Percentiles rank a stretch among this genome's conserved stretches.
phyloP scores from a whole-genome alignment of 2,888 invertebrate species.

The Eumerus sabulonum region DNA sequence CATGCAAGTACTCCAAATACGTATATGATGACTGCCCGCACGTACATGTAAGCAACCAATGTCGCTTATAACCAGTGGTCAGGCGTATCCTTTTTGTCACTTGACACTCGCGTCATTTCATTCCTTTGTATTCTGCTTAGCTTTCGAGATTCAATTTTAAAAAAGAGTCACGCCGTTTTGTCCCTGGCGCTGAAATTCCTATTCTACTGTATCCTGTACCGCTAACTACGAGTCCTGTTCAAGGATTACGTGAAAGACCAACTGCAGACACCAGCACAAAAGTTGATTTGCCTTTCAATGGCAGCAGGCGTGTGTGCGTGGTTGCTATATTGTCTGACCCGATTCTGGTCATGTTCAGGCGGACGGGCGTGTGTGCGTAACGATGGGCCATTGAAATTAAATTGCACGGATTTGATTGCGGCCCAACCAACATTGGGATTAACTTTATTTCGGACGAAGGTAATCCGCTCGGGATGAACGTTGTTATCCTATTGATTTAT shows the following conservation, averaged over 20 bases:
- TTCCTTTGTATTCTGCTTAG: constrained; percentile 23
- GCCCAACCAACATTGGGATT: constrained; percentile 52
- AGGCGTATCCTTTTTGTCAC: constrained; percentile 23
- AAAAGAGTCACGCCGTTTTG: constrained; percentile 1
- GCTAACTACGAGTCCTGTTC: constrained; percentile 18
- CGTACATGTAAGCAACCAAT: constrained; percentile 24
- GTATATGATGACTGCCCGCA: constrained; percentile 16
- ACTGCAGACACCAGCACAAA: constrained; percentile 13
- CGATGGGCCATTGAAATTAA: constrained; percentile 53
- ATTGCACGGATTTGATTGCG: constrained; percentile 66
- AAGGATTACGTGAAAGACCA: constrained; percentile 51
- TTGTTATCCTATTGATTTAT: constrained; percentile 77
- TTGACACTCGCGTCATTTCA: background rate
- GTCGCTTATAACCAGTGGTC: constrained; percentile 23
- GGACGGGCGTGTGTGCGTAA: constrained; percentile 15
- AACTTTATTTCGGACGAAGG: constrained; percentile 44
- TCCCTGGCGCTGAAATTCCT: background rate
- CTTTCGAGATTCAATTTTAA: constrained; percentile 46
- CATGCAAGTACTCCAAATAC: constrained; percentile 15
- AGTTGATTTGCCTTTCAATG: constrained; percentile 35
- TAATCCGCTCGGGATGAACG: constrained; percentile 74
- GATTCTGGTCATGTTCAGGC: constrained; percentile 21
- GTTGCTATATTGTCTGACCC: background rate
- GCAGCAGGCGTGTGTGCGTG: constrained; percentile 2
- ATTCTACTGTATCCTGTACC: constrained; percentile 12